Evolutionary conservation across 2,888 invertebrate genomes (phyloP).

Genomic region (Teleiodes luculella): DNA sequence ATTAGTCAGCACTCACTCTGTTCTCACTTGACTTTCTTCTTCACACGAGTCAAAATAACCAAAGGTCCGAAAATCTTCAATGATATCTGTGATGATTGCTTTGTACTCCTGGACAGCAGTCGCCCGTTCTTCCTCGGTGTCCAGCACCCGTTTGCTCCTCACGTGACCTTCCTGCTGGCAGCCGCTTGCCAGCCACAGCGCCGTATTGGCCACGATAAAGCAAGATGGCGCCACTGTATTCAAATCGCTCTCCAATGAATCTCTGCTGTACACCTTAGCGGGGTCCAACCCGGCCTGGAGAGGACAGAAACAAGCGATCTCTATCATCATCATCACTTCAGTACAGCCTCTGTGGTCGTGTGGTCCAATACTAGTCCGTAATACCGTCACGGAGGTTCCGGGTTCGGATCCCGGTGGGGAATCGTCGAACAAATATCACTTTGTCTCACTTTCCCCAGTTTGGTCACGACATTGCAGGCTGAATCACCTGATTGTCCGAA

Average conservation of each 20-base stretch:
- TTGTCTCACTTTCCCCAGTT: too few relatives aligned
- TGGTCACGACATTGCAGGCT: too few relatives aligned
- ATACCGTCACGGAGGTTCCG: too few relatives aligned
- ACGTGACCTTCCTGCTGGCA: constrained; percentile 67
- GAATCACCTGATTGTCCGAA: too few relatives aligned
- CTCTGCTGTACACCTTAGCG: constrained; percentile 39
- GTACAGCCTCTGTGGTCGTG: too few relatives aligned
- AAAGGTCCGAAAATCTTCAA: constrained; percentile 53
- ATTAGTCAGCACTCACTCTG: too few relatives aligned
- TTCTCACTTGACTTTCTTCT: too few relatives aligned
- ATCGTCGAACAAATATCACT: too few relatives aligned
- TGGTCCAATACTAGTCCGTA: too few relatives aligned
- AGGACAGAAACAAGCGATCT: too few relatives aligned
- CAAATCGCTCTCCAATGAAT: constrained; percentile 51
- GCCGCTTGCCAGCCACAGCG: constrained; percentile 60
- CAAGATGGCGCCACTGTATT: constrained; percentile 54
- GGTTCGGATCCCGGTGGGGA: too few relatives aligned
- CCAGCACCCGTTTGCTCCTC: constrained; percentile 48
- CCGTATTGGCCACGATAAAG: constrained; percentile 61
- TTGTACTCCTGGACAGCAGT: constrained; percentile 46
- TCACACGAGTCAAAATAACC: constrained; percentile 32
- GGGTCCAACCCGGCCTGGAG: constrained; percentile 32
- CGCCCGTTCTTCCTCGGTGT: constrained; percentile 42
- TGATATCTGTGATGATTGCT: constrained; percentile 43
- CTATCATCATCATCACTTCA: too few relatives aligned